These are phyloP conservation scores for Oryzias woworae DNA, from an alignment of 2,113 vertebrate genomes.

Conservation along the genomic window DNA sequence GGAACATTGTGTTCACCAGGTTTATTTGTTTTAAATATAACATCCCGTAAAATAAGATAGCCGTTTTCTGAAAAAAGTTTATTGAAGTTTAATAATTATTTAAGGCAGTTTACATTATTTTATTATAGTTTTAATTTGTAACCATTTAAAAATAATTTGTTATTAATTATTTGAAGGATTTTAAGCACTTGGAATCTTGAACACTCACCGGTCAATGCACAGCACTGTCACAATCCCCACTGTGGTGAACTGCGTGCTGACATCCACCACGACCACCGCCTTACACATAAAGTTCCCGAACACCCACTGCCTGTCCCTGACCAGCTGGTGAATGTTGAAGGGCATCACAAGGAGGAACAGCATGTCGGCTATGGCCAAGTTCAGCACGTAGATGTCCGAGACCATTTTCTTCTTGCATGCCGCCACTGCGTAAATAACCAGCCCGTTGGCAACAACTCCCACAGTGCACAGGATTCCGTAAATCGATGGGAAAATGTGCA, in stretches of 20 bases:
- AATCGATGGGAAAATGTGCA: conserved; percentile 80
- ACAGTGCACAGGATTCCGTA: conserved; percentile 79
- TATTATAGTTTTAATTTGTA: too few species aligned
- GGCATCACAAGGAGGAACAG: conserved; percentile 83
- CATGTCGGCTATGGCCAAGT: conserved; percentile 81
- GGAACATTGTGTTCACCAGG: conserved; percentile 22
- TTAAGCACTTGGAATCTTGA: not conserved
- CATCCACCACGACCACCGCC: conserved; percentile 82
- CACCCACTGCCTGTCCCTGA: conserved; percentile 80
- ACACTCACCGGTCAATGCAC: conserved; percentile 80
- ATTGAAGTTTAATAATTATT: too few species aligned
- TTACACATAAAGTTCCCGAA: conserved; percentile 84
- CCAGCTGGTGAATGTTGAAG: conserved; percentile 83
- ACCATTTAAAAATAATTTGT: too few species aligned
- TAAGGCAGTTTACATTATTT: too few species aligned
- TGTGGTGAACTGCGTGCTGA: conserved; percentile 84
- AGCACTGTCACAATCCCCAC: conserved; percentile 82
- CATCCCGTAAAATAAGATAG: too few species aligned
- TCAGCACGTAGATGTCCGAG: conserved; percentile 82
- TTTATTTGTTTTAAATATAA: not conserved
- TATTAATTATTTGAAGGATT: too few species aligned
- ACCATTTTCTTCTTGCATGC: conserved; percentile 82
- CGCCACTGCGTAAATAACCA: conserved; percentile 81
- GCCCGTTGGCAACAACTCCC: conserved; percentile 78
- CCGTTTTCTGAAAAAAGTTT: too few species aligned